Conservation (phyloP, 2,113 vertebrate species). For the Prietella phreatophila region DNA sequence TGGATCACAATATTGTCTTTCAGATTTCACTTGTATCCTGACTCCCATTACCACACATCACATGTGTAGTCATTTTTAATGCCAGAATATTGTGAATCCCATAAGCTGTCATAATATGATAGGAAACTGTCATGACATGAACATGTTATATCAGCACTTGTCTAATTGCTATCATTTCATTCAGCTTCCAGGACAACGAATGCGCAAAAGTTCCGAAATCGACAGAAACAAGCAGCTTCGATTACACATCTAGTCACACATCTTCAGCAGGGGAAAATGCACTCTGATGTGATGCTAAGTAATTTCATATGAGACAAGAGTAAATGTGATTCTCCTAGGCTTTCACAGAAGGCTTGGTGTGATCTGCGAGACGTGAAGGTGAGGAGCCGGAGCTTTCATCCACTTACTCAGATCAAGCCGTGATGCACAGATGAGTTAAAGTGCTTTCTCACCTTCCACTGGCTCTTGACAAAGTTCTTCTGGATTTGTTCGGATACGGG, state of each 20-base stretch:
- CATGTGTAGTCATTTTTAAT: neutral
- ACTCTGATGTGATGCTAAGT: slow-evolving; percentile 11
- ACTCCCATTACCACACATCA: neutral
- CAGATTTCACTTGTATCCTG: neutral
- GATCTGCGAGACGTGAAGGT: neutral
- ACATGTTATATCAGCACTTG: neutral
- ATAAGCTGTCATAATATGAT: neutral
- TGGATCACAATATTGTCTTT: neutral
- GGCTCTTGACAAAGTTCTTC: slow-evolving; percentile 87
- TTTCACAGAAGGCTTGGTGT: neutral
- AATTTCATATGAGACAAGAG: neutral
- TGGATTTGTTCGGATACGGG: slow-evolving; percentile 84
- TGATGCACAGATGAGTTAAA: neutral
- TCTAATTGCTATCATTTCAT: neutral
- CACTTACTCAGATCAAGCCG: slow-evolving; percentile 6
- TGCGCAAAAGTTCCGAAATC: neutral
- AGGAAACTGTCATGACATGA: neutral
- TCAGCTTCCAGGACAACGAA: neutral
- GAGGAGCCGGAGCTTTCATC: neutral
- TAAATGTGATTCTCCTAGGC: slow-evolving; percentile 1
- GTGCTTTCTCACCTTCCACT: slow-evolving; percentile 81
- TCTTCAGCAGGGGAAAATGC: neutral
- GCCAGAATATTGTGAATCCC: neutral
- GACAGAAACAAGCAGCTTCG: slow-evolving; percentile 9
- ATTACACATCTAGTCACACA: slow-evolving; percentile 1